Evolutionary conservation across 2,797 vertebrate species (phyloP), one percentile per base, ranked within the genome.

Genomic region (Botia almorhae): DNA sequence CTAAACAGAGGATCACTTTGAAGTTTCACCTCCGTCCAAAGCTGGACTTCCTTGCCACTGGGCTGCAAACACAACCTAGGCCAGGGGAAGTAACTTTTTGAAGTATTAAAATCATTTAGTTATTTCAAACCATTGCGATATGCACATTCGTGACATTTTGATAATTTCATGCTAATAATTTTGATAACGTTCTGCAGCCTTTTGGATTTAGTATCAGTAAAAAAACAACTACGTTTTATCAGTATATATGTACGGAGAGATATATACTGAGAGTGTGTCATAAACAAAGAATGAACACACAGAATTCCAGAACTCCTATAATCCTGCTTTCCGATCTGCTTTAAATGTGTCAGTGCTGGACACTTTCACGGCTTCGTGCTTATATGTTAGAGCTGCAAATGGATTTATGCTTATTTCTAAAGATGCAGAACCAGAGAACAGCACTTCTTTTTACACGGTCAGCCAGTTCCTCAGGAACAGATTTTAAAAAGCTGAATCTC

Each of bases 161-260:
- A 68, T 67, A 68, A 65, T 26, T 63, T 79, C 64, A 61, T 16
- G 55, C 39, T 50, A 51, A n/a, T n/a, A n/a, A n/a, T n/a, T n/a
- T n/a, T n/a, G n/a, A n/a, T n/a, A n/a, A n/a, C n/a, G n/a, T n/a
- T n/a, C n/a, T n/a, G n/a, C n/a, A n/a, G n/a, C n/a, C n/a, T n/a
- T n/a, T n/a, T n/a, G n/a, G n/a, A n/a, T n/a, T n/a, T n/a, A n/a
- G n/a, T n/a, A n/a, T n/a, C n/a, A n/a, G n/a, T n/a, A n/a, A n/a
- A n/a, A n/a, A n/a, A n/a, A n/a, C n/a, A n/a, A n/a, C n/a, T n/a
- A n/a, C 0, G 36, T 60, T 33, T 83, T 39, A 39, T 39, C 36
- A 39, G 6, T 39, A 39, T 39, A 39, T 39, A 39, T 7, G 6
- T 39, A 3, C 6, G 3, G 6, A 39, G 3, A n/a, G n/a, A n/a